These are phyloP conservation scores for Ageneiosus marmoratus DNA, from an alignment of 2,113 vertebrate species.

Conservation along the genomic window DNA sequence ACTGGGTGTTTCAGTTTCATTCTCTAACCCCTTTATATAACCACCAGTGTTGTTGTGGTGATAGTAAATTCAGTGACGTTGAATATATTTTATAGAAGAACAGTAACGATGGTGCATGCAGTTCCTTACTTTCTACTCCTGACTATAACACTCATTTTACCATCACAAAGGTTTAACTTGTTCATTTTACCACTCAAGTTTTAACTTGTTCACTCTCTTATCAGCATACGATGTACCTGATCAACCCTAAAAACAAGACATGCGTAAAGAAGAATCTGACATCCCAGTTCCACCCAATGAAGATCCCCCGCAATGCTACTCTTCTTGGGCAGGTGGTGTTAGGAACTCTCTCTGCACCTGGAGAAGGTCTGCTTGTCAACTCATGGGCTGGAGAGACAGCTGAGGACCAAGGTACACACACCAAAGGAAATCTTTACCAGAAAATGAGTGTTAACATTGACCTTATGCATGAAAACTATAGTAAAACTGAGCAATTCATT, in stretches of 20 bases:
- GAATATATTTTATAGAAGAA: too few relatives aligned
- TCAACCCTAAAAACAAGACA: slow-evolving; percentile 37
- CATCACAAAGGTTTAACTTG: not conserved
- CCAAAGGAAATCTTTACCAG: not conserved
- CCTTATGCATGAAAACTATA: not conserved
- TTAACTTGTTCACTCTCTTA: not conserved
- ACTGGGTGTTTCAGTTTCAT: too few relatives aligned
- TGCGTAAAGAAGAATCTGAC: slow-evolving; percentile 63
- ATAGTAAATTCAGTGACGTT: too few relatives aligned
- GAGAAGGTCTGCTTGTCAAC: slow-evolving; percentile 72
- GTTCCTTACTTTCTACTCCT: not conserved
- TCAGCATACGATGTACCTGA: slow-evolving; percentile 67
- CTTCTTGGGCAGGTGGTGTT: slow-evolving; percentile 58
- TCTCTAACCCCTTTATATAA: too few relatives aligned
- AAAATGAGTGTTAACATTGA: not conserved
- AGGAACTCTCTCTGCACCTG: slow-evolving; percentile 66
- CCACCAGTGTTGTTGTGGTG: too few relatives aligned
- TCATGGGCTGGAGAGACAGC: slow-evolving; percentile 60
- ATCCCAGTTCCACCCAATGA: slow-evolving; percentile 63
- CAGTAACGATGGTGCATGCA: not conserved
- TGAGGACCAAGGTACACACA: slow-evolving; percentile 18
- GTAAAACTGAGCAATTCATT: not conserved
- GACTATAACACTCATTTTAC: not conserved
- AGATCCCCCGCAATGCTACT: slow-evolving; percentile 58
- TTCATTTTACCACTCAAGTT: not conserved